These are phyloP conservation scores for Fragariocoptes setiger DNA, from an alignment of 1,140 invertebrate genomes.

Conservation along the genomic window DNA sequence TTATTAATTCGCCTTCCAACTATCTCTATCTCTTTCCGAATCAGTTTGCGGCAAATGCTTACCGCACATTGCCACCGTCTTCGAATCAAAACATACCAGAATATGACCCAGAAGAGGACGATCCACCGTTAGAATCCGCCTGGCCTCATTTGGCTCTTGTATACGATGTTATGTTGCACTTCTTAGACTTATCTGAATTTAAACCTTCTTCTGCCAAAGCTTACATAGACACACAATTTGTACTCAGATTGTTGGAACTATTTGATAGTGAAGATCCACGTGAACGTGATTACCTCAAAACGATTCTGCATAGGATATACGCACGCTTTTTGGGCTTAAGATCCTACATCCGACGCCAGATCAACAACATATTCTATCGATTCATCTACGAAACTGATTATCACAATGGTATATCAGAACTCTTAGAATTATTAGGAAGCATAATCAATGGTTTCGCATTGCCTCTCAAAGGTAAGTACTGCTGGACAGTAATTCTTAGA, in stretches of 20 bases:
- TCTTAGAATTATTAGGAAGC: constrained; percentile 88
- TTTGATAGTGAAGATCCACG: constrained; percentile 97
- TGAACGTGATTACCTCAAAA: constrained; percentile 95
- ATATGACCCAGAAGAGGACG: constrained; percentile 98
- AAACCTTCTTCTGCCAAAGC: constrained; percentile 85
- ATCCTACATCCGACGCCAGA: constrained; percentile 97
- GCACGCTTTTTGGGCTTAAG: constrained; percentile 92
- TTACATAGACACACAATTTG: constrained; percentile 97
- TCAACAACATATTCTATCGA: constrained; percentile 94
- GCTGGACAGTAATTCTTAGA: too few relatives aligned
- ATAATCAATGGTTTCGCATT: constrained; percentile 97
- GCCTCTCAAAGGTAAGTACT: constrained; percentile 75
- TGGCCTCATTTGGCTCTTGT: constrained; percentile 89
- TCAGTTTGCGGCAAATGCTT: constrained; percentile 30
- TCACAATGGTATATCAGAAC: constrained; percentile 92
- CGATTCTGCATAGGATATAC: constrained; percentile 93
- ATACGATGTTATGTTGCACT: constrained; percentile 17
- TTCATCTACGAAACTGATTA: constrained; percentile 99
- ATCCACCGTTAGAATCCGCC: constrained; percentile 85
- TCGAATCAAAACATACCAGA: constrained; percentile 49
- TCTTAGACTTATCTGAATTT: constrained; percentile 42
- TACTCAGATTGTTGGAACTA: constrained; percentile 70
- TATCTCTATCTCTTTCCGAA: constrained; percentile 4
- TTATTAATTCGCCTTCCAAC: background rate
- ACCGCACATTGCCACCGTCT: constrained; percentile 80